Base-by-base conservation (phyloP, 2,113 vertebrate species). In the Nycticorax nycticorax region DNA sequence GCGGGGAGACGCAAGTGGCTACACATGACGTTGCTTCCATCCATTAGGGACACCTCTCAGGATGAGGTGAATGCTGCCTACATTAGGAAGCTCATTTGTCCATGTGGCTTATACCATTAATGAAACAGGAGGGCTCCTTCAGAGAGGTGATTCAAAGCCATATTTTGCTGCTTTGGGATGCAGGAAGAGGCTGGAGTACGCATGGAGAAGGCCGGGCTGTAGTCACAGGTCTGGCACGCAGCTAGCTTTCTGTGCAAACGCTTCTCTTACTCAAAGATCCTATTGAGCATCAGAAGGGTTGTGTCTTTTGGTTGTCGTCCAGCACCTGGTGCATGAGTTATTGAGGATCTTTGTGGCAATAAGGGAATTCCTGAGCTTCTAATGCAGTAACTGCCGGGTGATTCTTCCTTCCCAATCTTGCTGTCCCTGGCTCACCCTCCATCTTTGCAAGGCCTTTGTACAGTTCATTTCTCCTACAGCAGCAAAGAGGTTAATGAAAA, bases 401-500 rank as follows among this genome's bases (percentile, higher is more conserved):
- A 59, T 68, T 73, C 55, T 69, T 95, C 66, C 57, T 55, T 91
- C 41, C 62, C 32, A 83, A 4, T 32, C 32, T 71, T 47, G 47
- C 22, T 23, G 64, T 28, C 45, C 41, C 8, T 18, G 16, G 48
- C 47, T 87, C 37, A 67, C 10, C 6, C 33, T 19, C 30, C 30
- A 3, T 22, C 37, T 72, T 92, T 52, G 43, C 43, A 71, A 87
- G 43, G 47, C 27, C 30, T 10, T 78, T 89, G 41, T 75, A 23
- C 43, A 23, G 11, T 15, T 33, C 52, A 13, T 64, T 68, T 62
- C 50, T 85, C 22, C 62, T 85, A 9, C 37, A 56, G 55, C 50
- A 82, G 74, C 37, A 48, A 95, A 89, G 73, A 75, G 48, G 39
- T 94, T 88, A 88, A 93, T 69, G 56, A 94, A 89, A 35, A 72